Conservation (phyloP, 2,888 invertebrate genomes). For the Heliconius charithonia region DNA sequence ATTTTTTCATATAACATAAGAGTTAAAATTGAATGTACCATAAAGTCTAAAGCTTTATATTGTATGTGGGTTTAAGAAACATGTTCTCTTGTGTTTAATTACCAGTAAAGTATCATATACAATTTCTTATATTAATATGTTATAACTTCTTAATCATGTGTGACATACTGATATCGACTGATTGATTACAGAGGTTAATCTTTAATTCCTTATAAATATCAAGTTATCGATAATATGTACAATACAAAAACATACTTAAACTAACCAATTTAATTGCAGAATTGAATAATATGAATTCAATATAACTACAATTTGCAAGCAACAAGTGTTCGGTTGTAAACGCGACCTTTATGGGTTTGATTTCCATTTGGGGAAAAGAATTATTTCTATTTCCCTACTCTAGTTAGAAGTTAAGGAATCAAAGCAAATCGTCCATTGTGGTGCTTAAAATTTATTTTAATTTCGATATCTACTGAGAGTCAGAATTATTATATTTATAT, state of each 20-base stretch:
- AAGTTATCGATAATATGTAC: neutral
- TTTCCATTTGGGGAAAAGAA: too few species aligned
- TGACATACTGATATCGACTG: neutral
- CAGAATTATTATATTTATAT: too few species aligned
- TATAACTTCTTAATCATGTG: neutral
- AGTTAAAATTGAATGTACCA: constrained; percentile 5
- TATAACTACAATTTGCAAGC: too few species aligned
- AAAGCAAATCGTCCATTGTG: too few species aligned
- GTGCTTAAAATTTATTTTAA: too few species aligned
- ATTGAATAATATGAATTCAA: neutral
- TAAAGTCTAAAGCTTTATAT: neutral
- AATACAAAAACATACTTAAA: neutral
- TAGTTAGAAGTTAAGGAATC: too few species aligned
- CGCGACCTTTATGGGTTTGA: too few species aligned
- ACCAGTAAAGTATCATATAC: neutral
- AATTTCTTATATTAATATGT: neutral
- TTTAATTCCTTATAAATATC: neutral
- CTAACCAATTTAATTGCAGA: neutral
- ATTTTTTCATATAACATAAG: neutral
- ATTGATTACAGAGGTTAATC: constrained; percentile 3
- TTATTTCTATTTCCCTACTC: too few species aligned
- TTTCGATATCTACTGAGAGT: too few species aligned
- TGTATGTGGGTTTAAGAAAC: neutral
- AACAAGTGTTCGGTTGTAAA: neutral
- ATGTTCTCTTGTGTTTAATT: neutral